Percentiles rank a stretch among this genome's conserved stretches.
Evolutionary conservation across 2,888 invertebrate species (phyloP).

Genomic region (Caenorhabditis parvicauda): DNA sequence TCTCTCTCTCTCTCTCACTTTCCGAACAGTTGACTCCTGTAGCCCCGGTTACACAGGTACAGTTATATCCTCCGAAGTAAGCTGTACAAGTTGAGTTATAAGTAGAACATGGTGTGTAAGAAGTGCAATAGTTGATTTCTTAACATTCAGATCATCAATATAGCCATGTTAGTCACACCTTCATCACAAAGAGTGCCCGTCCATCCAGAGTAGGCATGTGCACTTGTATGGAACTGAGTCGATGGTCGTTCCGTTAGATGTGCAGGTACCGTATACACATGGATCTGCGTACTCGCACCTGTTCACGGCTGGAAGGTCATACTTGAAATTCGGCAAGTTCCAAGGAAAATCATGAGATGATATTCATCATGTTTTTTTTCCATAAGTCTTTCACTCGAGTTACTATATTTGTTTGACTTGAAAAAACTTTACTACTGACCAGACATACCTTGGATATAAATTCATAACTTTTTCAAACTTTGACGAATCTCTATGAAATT

Average conservation of each 20-base stretch:
- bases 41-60: slow-evolving; percentile 19
- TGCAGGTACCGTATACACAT: slow-evolving; percentile 30
- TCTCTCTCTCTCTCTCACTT: too few relatives aligned
- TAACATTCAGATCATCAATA: neutral
- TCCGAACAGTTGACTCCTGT: neutral
- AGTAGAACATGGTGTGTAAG: slow-evolving; percentile 22
- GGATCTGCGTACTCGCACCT: slow-evolving; percentile 26
- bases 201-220: slow-evolving; percentile 27
- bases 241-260: slow-evolving; percentile 2
- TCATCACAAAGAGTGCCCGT: slow-evolving; percentile 25
- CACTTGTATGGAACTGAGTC: slow-evolving; percentile 11
- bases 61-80: slow-evolving; percentile 19
- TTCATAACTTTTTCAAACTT: too few relatives aligned
- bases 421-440: too few relatives aligned
- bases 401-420: too few relatives aligned
- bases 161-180: too few relatives aligned
- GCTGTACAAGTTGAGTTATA: slow-evolving; percentile 26
- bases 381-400: too few relatives aligned
- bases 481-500: too few relatives aligned
- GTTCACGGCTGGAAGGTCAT: slow-evolving; percentile 15
- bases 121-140: slow-evolving; percentile 17
- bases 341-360: too few relatives aligned
- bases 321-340: too few relatives aligned
- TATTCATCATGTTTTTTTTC: too few relatives aligned
- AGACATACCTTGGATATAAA: too few relatives aligned